Base-by-base conservation (phyloP, 2,113 vertebrate species). In the Esox niger region DNA sequence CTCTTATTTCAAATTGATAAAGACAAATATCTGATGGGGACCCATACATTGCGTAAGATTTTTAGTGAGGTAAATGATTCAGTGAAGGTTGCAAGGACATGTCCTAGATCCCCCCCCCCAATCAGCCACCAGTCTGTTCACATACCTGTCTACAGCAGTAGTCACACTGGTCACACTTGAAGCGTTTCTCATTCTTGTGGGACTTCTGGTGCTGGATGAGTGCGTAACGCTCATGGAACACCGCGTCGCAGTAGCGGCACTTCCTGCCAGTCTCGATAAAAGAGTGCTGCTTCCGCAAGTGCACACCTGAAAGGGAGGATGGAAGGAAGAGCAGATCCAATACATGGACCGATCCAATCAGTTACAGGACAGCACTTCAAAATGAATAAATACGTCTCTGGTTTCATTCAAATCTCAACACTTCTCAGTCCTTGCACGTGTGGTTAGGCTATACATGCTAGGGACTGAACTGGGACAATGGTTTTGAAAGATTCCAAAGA, bases 181-280 rank as follows among this genome's bases (percentile, higher is more conserved):
- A 95, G 69, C 94, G 92, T 71, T 95, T 95, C 87, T 95, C 94
- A 0, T 95, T 95, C 87, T 95, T 95, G 83, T 95, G 94, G 73
- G 94, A 95, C 73, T 95, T 95, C 69, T 95, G 94, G 66, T 95
- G 94, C 79, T 95, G 94, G 65, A 95, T 95, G 61, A 95, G 94
- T 72, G 94, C 94, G 6, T 95, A 95, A 21, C 94, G 91, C 77
- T 95, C 94, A 0, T 95, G 94, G 75, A 95, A 95, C 21, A 95
- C 93, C 0, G 94, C 94, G 0, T 95, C 94, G 0, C 94, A 95
- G 68, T 95, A 95, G 29, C 94, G 93, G 27, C 94, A 95, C 77
- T 95, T 95, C 83, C 94, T 93, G 82, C 94, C 94, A 80, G 93
- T 92, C 55, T 95, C 94, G 0, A 95, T 95, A 79, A 94, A 95